Evolutionary conservation across 1,140 invertebrate species (phyloP).

Genomic region (Brachionus koreanus): DNA sequence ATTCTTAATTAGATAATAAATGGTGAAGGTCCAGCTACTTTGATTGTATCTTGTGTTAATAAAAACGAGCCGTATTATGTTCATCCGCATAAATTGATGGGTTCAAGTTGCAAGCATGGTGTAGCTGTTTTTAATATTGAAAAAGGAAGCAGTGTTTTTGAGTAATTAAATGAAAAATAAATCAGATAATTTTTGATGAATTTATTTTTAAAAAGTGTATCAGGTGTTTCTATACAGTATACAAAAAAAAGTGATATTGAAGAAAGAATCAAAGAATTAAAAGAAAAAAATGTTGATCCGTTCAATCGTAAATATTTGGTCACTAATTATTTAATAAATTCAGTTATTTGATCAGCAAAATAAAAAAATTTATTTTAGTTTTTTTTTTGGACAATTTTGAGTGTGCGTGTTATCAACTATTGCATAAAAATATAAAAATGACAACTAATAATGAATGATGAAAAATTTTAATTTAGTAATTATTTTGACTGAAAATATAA

Average conservation of each 20-base stretch:
- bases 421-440: background rate
- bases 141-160: background rate
- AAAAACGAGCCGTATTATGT: constrained; percentile 4
- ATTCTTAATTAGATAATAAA: background rate
- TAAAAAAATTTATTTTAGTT: background rate
- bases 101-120: background rate
- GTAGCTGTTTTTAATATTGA: constrained; percentile 14
- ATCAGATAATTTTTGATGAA: background rate
- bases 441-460: too few species aligned
- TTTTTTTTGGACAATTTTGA: background rate
- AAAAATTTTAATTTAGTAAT: background rate
- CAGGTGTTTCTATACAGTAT: background rate
- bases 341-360: too few species aligned
- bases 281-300: constrained; percentile 26
- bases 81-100: background rate
- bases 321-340: background rate
- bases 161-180: background rate
- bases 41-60: constrained; percentile 5
- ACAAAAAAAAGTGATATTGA: constrained; percentile 35
- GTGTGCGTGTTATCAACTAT: background rate
- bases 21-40: constrained; percentile 2
- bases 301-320: background rate
- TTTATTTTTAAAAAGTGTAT: background rate
- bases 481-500: background rate
- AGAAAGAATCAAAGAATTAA: constrained; percentile 15